Conservation (phyloP, 2,888 invertebrate species). For the Conomelus anceps region DNA sequence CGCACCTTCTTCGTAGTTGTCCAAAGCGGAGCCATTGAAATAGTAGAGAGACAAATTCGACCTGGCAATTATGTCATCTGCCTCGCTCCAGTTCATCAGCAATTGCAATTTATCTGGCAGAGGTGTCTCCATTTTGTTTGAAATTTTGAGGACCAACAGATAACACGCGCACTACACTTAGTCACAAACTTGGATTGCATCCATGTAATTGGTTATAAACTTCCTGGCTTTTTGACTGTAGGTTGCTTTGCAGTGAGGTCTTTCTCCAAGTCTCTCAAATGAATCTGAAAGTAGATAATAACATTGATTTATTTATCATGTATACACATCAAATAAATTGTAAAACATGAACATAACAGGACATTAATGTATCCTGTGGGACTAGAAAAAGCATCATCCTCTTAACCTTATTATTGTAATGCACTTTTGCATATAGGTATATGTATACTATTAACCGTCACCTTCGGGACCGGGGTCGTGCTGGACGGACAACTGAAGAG, state of each 20-base stretch:
- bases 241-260: neutral
- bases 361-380: too few species aligned
- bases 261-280: neutral
- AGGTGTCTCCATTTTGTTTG: neutral
- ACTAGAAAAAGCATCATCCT: too few species aligned
- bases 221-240: too few species aligned
- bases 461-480: too few species aligned
- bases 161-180: neutral
- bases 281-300: neutral
- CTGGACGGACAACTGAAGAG: too few species aligned
- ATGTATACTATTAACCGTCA: too few species aligned
- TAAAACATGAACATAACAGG: too few species aligned
- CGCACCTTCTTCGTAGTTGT: slow-evolving; percentile 41
- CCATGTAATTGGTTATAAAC: too few species aligned
- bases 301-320: too few species aligned
- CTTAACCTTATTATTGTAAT: too few species aligned
- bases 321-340: too few species aligned
- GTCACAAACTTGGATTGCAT: neutral
- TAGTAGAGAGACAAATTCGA: neutral
- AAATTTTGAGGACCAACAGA: neutral
- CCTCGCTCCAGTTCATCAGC: neutral
- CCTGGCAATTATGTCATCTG: neutral
- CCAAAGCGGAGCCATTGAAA: neutral
- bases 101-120: neutral
- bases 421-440: too few species aligned